Conservation (phyloP, 2,113 vertebrate genomes). For the Ranitomeya variabilis region DNA sequence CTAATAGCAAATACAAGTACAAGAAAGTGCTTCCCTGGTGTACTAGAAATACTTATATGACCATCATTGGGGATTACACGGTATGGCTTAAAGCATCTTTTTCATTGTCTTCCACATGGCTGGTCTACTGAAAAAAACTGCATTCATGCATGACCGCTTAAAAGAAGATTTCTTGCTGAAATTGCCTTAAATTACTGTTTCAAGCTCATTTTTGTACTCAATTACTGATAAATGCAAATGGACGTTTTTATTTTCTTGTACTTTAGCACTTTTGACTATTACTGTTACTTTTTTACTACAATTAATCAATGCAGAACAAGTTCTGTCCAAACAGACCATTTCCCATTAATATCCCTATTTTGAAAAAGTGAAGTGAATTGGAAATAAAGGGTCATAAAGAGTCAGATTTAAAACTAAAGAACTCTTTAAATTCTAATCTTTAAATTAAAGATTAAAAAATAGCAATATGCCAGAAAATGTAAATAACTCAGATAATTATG, state of each 20-base stretch:
- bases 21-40: slow-evolving; percentile 6
- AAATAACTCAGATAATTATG: too few species aligned
- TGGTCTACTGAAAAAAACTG: not conserved
- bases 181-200: slow-evolving; percentile 30
- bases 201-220: slow-evolving; percentile 30
- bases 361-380: too few species aligned
- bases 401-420: too few species aligned
- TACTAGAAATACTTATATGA: not conserved
- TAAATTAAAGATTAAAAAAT: too few species aligned
- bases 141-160: slow-evolving; percentile 28
- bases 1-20: slow-evolving; percentile 8
- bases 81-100: slow-evolving; percentile 33
- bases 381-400: too few species aligned
- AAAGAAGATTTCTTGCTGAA: slow-evolving; percentile 17
- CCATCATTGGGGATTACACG: slow-evolving; percentile 22
- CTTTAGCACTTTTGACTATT: not conserved
- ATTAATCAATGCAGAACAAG: not conserved
- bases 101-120: slow-evolving; percentile 21
- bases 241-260: slow-evolving; percentile 6
- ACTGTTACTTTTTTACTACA: not conserved
- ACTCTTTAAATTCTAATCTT: too few species aligned
- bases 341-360: too few species aligned
- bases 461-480: too few species aligned
- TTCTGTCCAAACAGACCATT: not conserved
- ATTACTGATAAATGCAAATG: slow-evolving; percentile 32